Percentiles rank a stretch among this genome's conserved stretches.
Evolutionary conservation across 2,797 vertebrate species (phyloP).

Genomic region (Gephyroberyx darwinii): DNA sequence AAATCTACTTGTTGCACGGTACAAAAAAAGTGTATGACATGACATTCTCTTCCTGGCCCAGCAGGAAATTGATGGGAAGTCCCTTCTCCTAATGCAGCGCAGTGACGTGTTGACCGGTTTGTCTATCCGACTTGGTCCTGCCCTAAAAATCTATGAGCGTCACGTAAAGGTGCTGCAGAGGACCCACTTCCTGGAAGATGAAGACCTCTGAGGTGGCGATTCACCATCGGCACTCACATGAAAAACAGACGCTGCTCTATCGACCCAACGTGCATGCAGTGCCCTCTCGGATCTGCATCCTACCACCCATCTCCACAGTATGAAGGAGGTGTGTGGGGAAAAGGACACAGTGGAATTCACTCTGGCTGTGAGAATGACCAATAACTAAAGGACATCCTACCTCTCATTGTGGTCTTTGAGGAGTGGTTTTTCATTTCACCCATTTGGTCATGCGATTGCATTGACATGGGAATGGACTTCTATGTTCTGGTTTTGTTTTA

Average conservation of each 20-base stretch:
- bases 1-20: not conserved
- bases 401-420: constrained; percentile 74
- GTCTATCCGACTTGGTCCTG: constrained; percentile 91
- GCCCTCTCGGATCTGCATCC: constrained; percentile 54
- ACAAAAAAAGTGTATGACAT: not conserved
- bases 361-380: constrained; percentile 76
- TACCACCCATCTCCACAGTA: constrained; percentile 60
- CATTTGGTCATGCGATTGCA: constrained; percentile 31
- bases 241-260: constrained; percentile 48
- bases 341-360: constrained; percentile 54
- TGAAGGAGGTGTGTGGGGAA: constrained; percentile 52
- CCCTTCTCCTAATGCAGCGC: constrained; percentile 92
- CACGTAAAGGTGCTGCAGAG: constrained; percentile 92
- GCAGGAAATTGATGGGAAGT: constrained; percentile 93
- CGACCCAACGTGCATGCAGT: constrained; percentile 64
- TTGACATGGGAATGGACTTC: constrained; percentile 21
- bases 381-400: constrained; percentile 75
- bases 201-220: constrained; percentile 76
- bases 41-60: not conserved
- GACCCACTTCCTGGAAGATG: constrained; percentile 90
- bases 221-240: constrained; percentile 25
- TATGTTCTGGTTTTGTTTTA: constrained; percentile 26
- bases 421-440: constrained; percentile 62
- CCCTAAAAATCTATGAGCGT: constrained; percentile 93
- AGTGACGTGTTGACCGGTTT: constrained; percentile 91